Percentiles rank a stretch among this genome's conserved stretches.
Evolutionary conservation across 2,888 invertebrate genomes (phyloP).

Genomic region (Folsomia manolachei): DNA sequence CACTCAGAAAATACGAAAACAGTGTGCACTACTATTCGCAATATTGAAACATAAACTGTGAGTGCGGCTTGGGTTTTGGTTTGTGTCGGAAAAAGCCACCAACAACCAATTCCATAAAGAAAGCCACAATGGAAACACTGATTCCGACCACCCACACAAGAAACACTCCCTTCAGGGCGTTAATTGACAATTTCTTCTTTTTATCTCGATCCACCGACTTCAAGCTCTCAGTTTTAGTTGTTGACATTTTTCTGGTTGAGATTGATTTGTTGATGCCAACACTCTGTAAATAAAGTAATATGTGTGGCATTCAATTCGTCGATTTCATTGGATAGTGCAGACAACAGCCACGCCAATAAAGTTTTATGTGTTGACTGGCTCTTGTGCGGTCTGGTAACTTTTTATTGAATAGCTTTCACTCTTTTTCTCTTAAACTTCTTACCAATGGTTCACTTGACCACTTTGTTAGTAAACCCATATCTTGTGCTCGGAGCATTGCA

Average conservation of each 20-base stretch:
- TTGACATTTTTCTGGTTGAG: neutral
- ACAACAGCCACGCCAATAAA: too few species aligned
- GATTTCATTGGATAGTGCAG: too few species aligned
- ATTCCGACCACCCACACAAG: slow-evolving; percentile 12
- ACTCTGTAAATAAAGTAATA: neutral
- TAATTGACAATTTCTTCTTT: neutral
- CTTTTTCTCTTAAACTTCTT: too few species aligned
- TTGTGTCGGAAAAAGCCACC: too few species aligned
- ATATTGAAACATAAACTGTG: too few species aligned
- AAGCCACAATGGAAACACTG: neutral
- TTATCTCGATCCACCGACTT: neutral
- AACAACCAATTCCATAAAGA: neutral
- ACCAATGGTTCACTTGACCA: slow-evolving; percentile 22
- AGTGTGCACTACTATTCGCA: neutral
- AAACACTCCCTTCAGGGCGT: slow-evolving; percentile 15
- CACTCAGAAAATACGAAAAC: too few species aligned
- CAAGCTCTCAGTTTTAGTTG: neutral
- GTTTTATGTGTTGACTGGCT: too few species aligned
- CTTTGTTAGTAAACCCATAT: slow-evolving; percentile 16
- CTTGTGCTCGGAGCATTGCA: slow-evolving; percentile 15
- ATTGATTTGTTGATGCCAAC: neutral
- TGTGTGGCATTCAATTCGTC: neutral
- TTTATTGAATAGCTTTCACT: too few species aligned
- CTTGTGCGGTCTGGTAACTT: too few species aligned
- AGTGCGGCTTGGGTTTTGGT: neutral